Base-by-base conservation (phyloP, 2,113 vertebrate species). In the Leptobrachium ailaonicum region DNA sequence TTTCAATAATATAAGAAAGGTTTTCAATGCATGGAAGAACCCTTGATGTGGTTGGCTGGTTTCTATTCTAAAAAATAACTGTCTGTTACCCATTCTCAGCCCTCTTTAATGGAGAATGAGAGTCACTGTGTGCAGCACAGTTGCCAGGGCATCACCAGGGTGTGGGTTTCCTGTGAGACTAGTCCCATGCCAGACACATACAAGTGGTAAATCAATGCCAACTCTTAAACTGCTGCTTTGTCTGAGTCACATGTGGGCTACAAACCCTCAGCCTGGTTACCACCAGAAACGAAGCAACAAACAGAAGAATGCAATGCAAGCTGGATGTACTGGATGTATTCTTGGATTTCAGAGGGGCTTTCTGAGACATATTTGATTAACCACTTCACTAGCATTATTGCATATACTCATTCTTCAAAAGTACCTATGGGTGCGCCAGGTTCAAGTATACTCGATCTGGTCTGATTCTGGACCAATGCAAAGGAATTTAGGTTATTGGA, bases 161-260 rank as follows among this genome's bases (percentile, higher is more conserved):
- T 32, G 71, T 80, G 44, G 64, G 50, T 41, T 80, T 80, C 71
- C 71, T 68, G 63, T 44, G 41, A 43, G 4, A 42, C 42, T 10
- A 32, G 20, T 11, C 54, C 66, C 42, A 53, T 45, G 67, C 76
- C 67, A 63, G 77, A 40, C 62, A 56, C 10, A 40, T 45, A 67
- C 70, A 73, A 41, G 71, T 56, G 71, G n/a, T 60, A 10, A 56
- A 62, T 47, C 1, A 6, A 47, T 50, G 78, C 78, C 78, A 80
- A 64, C 53, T 41, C 78, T 50, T 74, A 50, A 64, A 79, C 64
- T 43, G 20, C 60, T 56, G 32, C 45, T 66, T 6, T 73, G 62
- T 73, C 71, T 74, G 78, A 80, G 78, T 80, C 78, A 80, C 78
- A 80, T 74, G 71, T 45, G 54, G 78, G 44, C 66, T 63, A 73